Base-by-base conservation (phyloP, 2,113 vertebrate genomes). In the Tympanuchus pallidicinctus region DNA sequence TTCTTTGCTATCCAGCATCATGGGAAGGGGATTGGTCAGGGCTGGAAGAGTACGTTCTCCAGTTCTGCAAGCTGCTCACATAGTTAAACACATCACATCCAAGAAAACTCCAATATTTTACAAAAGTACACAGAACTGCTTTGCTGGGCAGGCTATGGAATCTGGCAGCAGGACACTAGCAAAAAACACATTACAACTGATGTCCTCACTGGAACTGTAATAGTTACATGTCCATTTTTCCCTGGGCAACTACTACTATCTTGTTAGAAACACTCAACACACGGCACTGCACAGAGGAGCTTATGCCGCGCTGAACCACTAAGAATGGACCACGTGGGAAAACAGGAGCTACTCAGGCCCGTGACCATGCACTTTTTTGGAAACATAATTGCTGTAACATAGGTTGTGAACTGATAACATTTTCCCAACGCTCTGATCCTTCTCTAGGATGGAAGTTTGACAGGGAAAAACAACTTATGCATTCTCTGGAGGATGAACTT, bases 401-500 rank as follows among this genome's bases (percentile, higher is more conserved):
- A 86, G 86, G 66, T 77, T 85, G 48, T 57, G 84, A 81, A 59
- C 75, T 36, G 43, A 63, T 79, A 40, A 81, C 79, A 71, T 91
- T 89, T 81, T 52, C 92, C 66, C 73, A 22, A 54, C 60, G 76
- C 95, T 64, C 82, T 78, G 66, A 88, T 91, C 77, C 95, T 86
- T 89, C 82, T 94, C 67, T 88, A 40, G 11, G 76, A 86, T 94
- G 80, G 92, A 88, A 80, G 28, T 83, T 24, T 61, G 93, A 94
- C 92, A 59, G 80, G 18, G 82, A 43, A 84, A 50, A 45, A 59
- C 72, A 82, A 90, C 67, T 59, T 70, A 74, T 71, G 82, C 34
- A 24, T 72, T 95, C 86, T 86, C 91, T 84, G 54, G 86, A 47
- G 80, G 48, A 94, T 18, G 13, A 93, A 82, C 63, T 96, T 97